Base-by-base conservation (phyloP, 2,113 vertebrate species). In the Tachysurus vachellii region DNA sequence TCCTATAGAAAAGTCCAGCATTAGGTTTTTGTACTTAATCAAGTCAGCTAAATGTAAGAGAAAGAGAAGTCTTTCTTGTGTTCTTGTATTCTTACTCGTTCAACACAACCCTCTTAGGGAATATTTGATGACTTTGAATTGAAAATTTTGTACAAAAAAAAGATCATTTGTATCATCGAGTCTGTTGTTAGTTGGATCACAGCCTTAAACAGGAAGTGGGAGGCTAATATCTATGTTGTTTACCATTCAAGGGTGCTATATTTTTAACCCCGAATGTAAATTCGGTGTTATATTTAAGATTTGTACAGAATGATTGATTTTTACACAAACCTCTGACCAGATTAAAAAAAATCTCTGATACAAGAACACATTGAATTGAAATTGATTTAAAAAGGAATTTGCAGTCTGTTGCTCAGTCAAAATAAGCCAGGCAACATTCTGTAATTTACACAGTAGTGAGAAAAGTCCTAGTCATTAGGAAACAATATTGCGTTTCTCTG, bases 171-270 rank as follows among this genome's bases (percentile, higher is more conserved):
- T 89, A 91, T 91, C 84, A 81, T 81, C 53, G 50, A 31, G 68
- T 50, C 21, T 86, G 82, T 87, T 89, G 86, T 86, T 91, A 80
- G 91, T 86, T 73, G 42, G 82, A 88, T 87, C 88, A 83, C 92
- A 91, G 94, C 94, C 94, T 96, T 94, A 95, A 95, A 97, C 96
- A 97, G 97, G 96, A 99, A 98, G 96, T 96, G 95, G 95, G 95
- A 95, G 93, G 93, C 95, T 95, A 95, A 96, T 95, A 95, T 95
- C 92, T 94, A 91, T 93, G 95, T 96, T 96, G 96, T 97, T 96
- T 95, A 96, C 95, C 94, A 95, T 94, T 90, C 86, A 94, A 90
- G 94, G 93, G 91, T 91, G 92, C 95, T 96, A 94, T 96, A 95
- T 96, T 96, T 97, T 96, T 95, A 96, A 94, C 94, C 93, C 83